Base-by-base conservation (phyloP, 2,113 vertebrate species). In the Galemys pyrenaicus region DNA sequence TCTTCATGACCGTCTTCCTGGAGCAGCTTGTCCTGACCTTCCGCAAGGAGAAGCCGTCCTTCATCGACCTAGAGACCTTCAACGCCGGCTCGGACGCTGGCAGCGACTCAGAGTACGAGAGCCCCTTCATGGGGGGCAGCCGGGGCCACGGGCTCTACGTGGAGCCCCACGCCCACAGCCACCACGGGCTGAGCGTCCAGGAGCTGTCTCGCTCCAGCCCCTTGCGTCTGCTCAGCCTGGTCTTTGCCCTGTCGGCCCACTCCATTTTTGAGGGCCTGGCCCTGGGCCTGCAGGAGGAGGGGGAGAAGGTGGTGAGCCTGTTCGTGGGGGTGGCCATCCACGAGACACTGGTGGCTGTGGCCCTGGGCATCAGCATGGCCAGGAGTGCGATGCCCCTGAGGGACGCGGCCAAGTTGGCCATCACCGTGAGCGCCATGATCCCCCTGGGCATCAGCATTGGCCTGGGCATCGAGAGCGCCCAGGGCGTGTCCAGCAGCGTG, bases 61-160 rank as follows among this genome's bases (percentile, higher is more conserved):
- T 99, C 97, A 99, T 99, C 11, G 98, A 99, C 98, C 96, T 99
- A 89, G 99, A 99, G 97, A 99, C 99, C 19, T 99, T 99, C 97
- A 99, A 99, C 0, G 98, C 99, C 0, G 99, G 99, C 35, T 99
- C 99, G 0, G 99, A 99, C 4, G 98, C 81, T 0, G 99, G 99
- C 91, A 99, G 99, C 0, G 99, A 99, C 98, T 99, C 99, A 0
- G 99, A 99, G 85, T 99, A 99, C 0, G 99, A 99, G 96, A 98
- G 99, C 1, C 99, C 99, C 20, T 99, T 99, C 97, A 97, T 99
- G 5, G 97, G 98, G 0, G 46, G 98, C 0, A 1, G 98, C 0
- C 97, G 96, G 0, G 97, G 97, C 6, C 97, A 94, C 0, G 0
- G 68, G 0, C 80, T 30, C 0, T 89, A 80, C 7, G 32, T 81